Evolutionary conservation across 2,888 invertebrate species (phyloP).

Genomic region (Helleia helle): DNA sequence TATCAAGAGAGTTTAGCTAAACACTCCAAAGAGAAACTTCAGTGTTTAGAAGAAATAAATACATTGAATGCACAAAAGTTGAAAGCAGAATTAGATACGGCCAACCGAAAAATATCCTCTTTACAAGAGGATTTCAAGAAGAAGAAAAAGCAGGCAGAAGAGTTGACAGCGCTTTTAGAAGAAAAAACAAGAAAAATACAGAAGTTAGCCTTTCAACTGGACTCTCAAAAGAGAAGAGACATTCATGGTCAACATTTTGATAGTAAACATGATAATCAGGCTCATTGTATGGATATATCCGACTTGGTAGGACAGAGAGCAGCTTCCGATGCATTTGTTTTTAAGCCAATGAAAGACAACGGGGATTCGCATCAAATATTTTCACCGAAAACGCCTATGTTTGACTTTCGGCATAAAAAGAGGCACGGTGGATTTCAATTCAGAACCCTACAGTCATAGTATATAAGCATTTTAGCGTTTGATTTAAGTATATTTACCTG

Average conservation of each 20-base stretch:
- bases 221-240: conserved; percentile 54
- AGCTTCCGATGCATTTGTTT: conserved; percentile 48
- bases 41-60: conserved; percentile 62
- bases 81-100: conserved; percentile 61
- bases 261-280: conserved; percentile 34
- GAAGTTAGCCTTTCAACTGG: conserved; percentile 58
- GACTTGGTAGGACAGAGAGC: conserved; percentile 51
- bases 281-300: conserved; percentile 57
- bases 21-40: conserved; percentile 57
- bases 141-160: conserved; percentile 59
- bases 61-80: conserved; percentile 55
- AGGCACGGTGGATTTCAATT: conserved; percentile 47
- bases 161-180: conserved; percentile 52
- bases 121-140: conserved; percentile 57
- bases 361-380: conserved; percentile 39
- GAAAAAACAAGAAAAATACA: conserved; percentile 62
- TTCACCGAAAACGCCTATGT: conserved; percentile 58
- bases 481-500: conserved; percentile 72
- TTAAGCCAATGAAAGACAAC: conserved; percentile 48
- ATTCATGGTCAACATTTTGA: conserved; percentile 41
- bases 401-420: conserved; percentile 49
- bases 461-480: conserved; percentile 5
- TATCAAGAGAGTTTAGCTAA: conserved; percentile 65
- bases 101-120: conserved; percentile 54
- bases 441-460: conserved; percentile 43